These are phyloP conservation scores for Rhinella marina DNA, from an alignment of 2,797 vertebrate genomes.

Conservation along the genomic window DNA sequence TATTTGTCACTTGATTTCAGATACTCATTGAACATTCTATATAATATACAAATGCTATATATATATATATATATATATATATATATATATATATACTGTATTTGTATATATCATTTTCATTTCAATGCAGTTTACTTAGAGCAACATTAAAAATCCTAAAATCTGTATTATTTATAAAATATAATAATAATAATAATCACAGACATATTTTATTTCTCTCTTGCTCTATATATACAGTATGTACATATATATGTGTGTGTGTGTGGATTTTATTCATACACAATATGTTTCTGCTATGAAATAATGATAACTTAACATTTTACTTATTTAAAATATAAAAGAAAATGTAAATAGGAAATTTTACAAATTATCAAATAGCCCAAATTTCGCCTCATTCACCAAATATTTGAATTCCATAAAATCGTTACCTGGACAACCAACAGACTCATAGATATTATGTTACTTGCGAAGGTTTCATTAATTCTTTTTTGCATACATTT, in stretches of 20 bases:
- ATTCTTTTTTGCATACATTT: too few relatives aligned
- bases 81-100: neutral
- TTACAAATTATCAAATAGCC: neutral
- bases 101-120: neutral
- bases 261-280: neutral
- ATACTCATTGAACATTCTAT: neutral
- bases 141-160: neutral
- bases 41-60: neutral
- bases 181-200: too few relatives aligned
- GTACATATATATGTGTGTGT: neutral
- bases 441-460: too few relatives aligned
- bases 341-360: neutral
- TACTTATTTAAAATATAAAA: neutral
- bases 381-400: neutral
- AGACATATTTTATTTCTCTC: too few relatives aligned
- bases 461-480: too few relatives aligned
- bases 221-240: neutral
- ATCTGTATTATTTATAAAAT: neutral
- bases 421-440: neutral
- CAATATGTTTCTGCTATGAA: neutral
- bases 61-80: neutral
- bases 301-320: neutral
- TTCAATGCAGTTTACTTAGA: neutral
- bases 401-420: neutral
- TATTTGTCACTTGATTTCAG: neutral